Conservation (phyloP, 2,888 invertebrate species). For the Scaptomyza parva region DNA sequence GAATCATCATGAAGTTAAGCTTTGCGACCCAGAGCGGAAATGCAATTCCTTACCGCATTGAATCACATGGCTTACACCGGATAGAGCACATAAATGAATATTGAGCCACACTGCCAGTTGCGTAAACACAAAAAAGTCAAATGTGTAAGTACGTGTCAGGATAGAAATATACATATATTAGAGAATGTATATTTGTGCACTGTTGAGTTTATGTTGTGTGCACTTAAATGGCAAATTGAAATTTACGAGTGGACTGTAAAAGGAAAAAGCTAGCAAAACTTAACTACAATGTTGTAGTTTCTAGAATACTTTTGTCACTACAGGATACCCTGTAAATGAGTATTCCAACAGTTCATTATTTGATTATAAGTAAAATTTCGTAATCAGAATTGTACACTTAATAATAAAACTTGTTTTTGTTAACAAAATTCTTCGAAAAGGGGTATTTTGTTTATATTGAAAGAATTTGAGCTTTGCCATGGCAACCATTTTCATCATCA, state of each 20-base stretch:
- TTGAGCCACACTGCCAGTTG: conserved; percentile 19
- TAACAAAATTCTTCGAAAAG: neutral
- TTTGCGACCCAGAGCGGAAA: conserved; percentile 40
- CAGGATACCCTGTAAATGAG: conserved; percentile 13
- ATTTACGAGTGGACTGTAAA: conserved; percentile 63
- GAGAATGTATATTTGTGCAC: conserved; percentile 14
- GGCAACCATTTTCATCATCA: conserved; percentile 42
- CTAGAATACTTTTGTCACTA: neutral
- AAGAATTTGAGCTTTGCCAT: neutral
- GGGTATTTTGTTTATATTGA: neutral
- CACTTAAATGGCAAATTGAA: conserved; percentile 62
- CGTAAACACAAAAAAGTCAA: neutral
- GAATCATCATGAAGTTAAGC: conserved; percentile 38
- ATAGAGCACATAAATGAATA: conserved; percentile 43
- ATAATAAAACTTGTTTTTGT: neutral
- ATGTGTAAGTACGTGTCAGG: conserved; percentile 9
- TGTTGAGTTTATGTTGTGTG: conserved; percentile 31
- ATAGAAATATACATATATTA: conserved; percentile 7
- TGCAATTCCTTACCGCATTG: conserved; percentile 46
- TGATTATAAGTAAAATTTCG: neutral
- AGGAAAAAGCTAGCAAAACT: conserved; percentile 23
- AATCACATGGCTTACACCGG: conserved; percentile 8
- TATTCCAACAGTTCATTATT: neutral
- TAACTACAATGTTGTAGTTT: neutral
- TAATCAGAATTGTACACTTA: neutral